These are phyloP conservation scores for Sterna hirundo DNA, from an alignment of 2,113 vertebrate species.

Conservation along the genomic window DNA sequence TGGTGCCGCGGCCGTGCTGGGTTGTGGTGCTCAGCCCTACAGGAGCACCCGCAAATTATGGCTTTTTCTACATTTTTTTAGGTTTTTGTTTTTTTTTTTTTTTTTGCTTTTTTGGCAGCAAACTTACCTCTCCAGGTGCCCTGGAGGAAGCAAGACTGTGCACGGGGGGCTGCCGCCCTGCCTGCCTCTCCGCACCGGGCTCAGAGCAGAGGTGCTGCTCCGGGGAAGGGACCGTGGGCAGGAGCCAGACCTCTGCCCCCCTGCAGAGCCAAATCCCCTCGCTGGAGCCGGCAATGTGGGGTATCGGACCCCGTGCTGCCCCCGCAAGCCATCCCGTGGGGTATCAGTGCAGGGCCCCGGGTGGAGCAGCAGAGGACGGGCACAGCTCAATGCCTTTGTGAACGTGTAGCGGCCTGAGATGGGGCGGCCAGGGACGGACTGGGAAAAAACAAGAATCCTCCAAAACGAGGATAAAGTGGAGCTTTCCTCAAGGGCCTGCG, in stretches of 20 bases:
- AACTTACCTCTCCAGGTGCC: background rate
- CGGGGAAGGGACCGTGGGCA: background rate
- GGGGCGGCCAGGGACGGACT: background rate
- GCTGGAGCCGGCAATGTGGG: background rate
- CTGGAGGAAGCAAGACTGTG: background rate
- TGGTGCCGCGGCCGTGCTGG: rapidly evolving
- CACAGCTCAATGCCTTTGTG: constrained; percentile 40
- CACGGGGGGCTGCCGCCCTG: background rate
- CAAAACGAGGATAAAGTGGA: constrained; percentile 62
- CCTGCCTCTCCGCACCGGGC: background rate
- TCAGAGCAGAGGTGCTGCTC: background rate
- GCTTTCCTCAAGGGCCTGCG: constrained; percentile 38
- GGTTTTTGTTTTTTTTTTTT: background rate
- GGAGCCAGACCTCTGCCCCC: background rate
- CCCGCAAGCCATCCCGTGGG: background rate
- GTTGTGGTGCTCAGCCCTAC: background rate
- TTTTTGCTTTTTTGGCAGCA: constrained; percentile 27
- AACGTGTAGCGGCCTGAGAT: background rate
- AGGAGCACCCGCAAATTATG: constrained; percentile 33
- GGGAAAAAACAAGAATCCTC: constrained; percentile 51
- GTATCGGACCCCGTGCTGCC: background rate
- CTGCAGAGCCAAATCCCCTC: background rate
- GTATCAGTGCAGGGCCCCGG: rapidly evolving
- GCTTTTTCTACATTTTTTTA: constrained; percentile 25
- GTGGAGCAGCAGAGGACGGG: background rate